These are phyloP conservation scores for Nematostella vectensis DNA, from an alignment of 92 coral and sea anemone genomes.

Conservation along the genomic window DNA sequence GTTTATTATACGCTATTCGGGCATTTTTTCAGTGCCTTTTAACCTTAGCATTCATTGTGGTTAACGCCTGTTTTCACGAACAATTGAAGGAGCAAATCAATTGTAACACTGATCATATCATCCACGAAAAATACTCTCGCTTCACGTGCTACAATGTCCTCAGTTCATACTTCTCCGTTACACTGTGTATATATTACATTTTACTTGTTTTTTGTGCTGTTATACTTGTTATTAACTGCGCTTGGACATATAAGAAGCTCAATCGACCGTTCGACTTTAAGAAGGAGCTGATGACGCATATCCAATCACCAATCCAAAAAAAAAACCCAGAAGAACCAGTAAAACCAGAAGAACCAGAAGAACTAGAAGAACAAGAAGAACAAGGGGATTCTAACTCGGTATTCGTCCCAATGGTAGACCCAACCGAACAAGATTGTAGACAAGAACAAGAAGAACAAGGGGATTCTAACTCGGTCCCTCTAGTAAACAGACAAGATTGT, in stretches of 20 bases:
- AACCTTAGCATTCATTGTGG: too few relatives aligned
- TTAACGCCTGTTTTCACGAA: conserved; percentile 1
- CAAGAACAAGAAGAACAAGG: too few relatives aligned
- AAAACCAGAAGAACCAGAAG: too few relatives aligned
- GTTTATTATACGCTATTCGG: too few relatives aligned
- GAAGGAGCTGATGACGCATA: conserved; percentile 1
- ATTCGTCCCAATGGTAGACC: too few relatives aligned
- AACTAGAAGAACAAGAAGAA: too few relatives aligned
- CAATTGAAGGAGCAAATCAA: conserved; percentile 11
- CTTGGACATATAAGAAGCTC: neutral
- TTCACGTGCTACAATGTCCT: conserved; percentile 36
- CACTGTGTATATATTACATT: neutral
- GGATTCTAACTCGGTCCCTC: too few relatives aligned
- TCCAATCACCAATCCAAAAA: too few relatives aligned
- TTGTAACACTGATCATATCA: conserved; percentile 23
- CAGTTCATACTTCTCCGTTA: conserved; percentile 14
- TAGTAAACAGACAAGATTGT: neutral
- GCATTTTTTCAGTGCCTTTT: too few relatives aligned
- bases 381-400: too few relatives aligned
- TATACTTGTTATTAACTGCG: neutral
- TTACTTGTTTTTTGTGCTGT: conserved; percentile 1
- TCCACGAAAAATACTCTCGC: conserved; percentile 21
- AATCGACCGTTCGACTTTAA: neutral
- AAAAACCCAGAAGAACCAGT: too few relatives aligned
- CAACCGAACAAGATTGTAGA: too few relatives aligned